These are phyloP conservation scores for Hemistola chrysoprasaria DNA, from an alignment of 2,888 invertebrate genomes.

Conservation along the genomic window DNA sequence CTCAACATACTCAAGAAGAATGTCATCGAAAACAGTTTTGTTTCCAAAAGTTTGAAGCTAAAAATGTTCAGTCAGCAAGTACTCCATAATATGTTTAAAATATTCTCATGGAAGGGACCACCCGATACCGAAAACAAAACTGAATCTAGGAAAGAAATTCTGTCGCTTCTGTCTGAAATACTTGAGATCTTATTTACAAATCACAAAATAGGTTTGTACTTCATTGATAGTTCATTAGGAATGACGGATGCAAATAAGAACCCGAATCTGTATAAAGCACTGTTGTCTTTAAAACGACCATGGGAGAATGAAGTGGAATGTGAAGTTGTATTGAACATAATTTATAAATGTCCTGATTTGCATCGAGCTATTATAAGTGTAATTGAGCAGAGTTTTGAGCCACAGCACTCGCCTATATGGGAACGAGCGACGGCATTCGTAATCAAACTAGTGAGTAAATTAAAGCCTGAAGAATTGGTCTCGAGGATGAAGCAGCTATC, in stretches of 20 bases:
- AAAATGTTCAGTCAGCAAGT: constrained; percentile 86
- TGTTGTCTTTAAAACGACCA: constrained; percentile 85
- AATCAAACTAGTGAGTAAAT: constrained; percentile 61
- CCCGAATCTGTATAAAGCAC: constrained; percentile 82
- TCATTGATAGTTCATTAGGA: constrained; percentile 86
- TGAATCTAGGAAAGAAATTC: constrained; percentile 67
- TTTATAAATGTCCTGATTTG: constrained; percentile 87
- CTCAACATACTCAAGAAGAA: constrained; percentile 85
- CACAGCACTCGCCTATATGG: constrained; percentile 81
- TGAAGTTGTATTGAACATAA: constrained; percentile 84
- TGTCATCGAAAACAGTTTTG: constrained; percentile 84
- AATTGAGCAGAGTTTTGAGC: constrained; percentile 83
- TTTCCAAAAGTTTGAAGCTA: constrained; percentile 88
- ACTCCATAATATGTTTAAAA: constrained; percentile 84
- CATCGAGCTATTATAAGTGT: constrained; percentile 83
- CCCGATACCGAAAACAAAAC: constrained; percentile 63
- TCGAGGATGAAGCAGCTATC: constrained; percentile 67
- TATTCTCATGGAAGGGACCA: constrained; percentile 90
- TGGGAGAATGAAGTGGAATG: constrained; percentile 86
- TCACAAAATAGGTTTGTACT: constrained; percentile 89
- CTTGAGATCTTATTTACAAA: constrained; percentile 89
- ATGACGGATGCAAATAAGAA: constrained; percentile 83
- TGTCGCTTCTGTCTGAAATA: constrained; percentile 84
- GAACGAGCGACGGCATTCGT: constrained; percentile 72
- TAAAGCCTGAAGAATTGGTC: constrained; percentile 76